These are phyloP conservation scores for Galagoides demidoff DNA, from an alignment of 2,797 vertebrate species.

Conservation along the genomic window DNA sequence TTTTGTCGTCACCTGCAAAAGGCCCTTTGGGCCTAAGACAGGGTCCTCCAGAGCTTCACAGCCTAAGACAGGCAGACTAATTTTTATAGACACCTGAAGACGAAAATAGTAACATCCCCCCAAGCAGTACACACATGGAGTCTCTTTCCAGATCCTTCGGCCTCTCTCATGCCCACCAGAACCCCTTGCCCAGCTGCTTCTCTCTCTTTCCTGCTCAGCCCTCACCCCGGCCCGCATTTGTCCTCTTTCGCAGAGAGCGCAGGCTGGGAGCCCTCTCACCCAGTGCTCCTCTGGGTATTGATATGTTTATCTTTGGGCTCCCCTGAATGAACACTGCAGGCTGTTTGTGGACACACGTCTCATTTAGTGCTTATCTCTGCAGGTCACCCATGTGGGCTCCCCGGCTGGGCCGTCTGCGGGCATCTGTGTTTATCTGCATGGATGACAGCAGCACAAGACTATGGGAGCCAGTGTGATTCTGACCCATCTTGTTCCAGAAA, in stretches of 20 bases:
- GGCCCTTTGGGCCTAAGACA: neutral
- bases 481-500: neutral
- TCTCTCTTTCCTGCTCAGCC: neutral
- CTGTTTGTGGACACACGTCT: neutral
- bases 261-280: neutral
- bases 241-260: neutral
- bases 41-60: neutral
- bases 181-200: rapidly evolving
- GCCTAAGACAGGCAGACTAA: neutral
- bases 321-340: neutral
- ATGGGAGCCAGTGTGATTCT: neutral
- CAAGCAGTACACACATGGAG: neutral
- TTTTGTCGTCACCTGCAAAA: neutral
- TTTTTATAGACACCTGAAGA: neutral
- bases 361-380: neutral
- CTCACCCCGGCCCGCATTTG: neutral
- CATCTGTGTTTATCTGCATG: neutral
- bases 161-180: neutral
- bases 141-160: too few relatives aligned
- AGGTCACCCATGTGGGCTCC: too few relatives aligned
- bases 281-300: neutral
- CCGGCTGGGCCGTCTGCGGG: neutral
- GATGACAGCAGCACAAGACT: neutral
- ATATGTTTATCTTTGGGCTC: neutral
- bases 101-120: neutral